Percentiles rank a stretch among this genome's conserved stretches.
phyloP scores from a whole-genome alignment of 2,888 invertebrate genomes.

The Dasypolia templi region DNA sequence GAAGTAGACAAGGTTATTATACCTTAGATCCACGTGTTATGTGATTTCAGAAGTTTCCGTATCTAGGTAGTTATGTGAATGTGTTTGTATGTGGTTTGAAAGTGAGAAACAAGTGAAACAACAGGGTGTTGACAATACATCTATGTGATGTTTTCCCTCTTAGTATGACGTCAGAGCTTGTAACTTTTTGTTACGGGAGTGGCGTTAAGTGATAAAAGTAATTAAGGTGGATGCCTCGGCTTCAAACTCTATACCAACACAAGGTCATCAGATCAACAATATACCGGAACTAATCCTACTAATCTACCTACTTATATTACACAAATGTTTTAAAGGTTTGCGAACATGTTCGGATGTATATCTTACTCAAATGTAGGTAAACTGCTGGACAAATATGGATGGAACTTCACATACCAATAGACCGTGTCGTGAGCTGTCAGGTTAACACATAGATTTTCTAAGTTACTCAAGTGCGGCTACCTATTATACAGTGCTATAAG shows the following conservation, averaged over 20 bases:
- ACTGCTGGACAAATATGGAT: background rate
- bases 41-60: conserved; percentile 15
- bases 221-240: conserved; percentile 6
- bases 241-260: background rate
- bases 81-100: conserved; percentile 16
- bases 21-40: background rate
- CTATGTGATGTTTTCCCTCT: background rate
- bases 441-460: background rate
- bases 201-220: conserved; percentile 35
- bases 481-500: no score
- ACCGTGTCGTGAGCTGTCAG: background rate
- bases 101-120: conserved; percentile 2
- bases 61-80: background rate
- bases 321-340: background rate
- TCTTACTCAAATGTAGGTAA: background rate
- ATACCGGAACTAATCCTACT: background rate
- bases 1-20: conserved; percentile 36
- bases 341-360: background rate
- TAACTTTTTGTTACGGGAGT: conserved; percentile 26
- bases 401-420: background rate
- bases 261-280: conserved; percentile 4
- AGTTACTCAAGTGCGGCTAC: background rate
- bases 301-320: background rate
- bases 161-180: conserved; percentile 6
- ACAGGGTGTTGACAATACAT: conserved; percentile 14